Evolutionary conservation across 2,888 invertebrate genomes (phyloP).

Genomic region (Chorisops tibialis): DNA sequence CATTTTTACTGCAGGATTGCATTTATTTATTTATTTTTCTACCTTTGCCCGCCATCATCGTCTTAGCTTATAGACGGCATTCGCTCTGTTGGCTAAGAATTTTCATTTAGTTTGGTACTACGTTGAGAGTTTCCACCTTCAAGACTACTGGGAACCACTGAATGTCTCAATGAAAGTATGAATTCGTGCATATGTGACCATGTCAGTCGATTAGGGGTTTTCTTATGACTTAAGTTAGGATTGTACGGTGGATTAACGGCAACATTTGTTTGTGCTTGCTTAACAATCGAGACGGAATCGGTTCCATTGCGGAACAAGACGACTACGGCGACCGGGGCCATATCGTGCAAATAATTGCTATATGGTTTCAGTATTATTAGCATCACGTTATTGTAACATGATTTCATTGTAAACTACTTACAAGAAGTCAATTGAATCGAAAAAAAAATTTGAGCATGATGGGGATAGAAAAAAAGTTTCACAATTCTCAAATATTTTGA

Average conservation of each 20-base stretch:
- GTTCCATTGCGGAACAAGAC: neutral
- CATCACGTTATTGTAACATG: constrained; percentile 25
- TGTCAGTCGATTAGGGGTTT: constrained; percentile 9
- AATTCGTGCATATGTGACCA: constrained; percentile 18
- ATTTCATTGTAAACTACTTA: constrained; percentile 8
- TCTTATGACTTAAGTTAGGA: constrained; percentile 15
- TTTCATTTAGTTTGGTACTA: neutral
- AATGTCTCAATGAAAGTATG: constrained; percentile 8
- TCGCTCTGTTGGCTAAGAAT: neutral
- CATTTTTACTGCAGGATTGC: constrained; percentile 2
- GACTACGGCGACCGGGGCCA: neutral
- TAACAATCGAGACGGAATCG: neutral
- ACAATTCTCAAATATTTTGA: too few relatives aligned
- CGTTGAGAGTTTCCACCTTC: neutral
- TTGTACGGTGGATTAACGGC: constrained; percentile 17
- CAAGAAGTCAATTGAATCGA: too few relatives aligned
- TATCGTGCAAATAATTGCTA: constrained; percentile 25
- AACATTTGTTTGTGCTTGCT: constrained; percentile 14
- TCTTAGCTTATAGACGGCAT: neutral
- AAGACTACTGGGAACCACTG: neutral
- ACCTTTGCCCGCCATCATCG: neutral
- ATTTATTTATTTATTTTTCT: too few relatives aligned
- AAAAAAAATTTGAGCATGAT: too few relatives aligned
- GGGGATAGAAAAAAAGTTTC: too few relatives aligned
- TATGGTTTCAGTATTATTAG: constrained; percentile 16